These are phyloP conservation scores for Cephus pygmeus DNA, from an alignment of 2,888 invertebrate genomes.

Conservation along the genomic window DNA sequence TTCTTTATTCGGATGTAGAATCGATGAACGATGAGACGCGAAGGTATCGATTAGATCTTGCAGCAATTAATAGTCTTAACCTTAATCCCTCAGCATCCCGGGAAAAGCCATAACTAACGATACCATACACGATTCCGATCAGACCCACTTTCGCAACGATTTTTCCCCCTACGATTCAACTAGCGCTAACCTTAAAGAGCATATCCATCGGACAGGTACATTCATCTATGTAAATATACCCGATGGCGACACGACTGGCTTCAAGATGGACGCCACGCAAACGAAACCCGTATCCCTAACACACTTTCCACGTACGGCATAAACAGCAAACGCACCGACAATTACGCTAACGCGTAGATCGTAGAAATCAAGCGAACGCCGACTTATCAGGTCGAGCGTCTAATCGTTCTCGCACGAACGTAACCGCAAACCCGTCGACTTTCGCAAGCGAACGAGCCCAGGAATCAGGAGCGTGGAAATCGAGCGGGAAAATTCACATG, in stretches of 20 bases:
- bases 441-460: not conserved
- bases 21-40: not conserved
- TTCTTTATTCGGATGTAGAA: not conserved
- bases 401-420: not conserved
- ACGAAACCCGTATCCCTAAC: constrained; percentile 25
- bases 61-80: not conserved
- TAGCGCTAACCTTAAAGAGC: constrained; percentile 23
- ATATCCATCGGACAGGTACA: constrained; percentile 31
- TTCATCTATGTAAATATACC: constrained; percentile 45
- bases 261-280: constrained; percentile 18
- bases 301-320: constrained; percentile 41
- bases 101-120: constrained; percentile 3
- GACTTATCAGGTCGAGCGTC: not conserved
- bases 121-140: constrained; percentile 18
- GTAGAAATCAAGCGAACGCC: not conserved
- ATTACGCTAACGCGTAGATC: not conserved
- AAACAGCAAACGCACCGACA: constrained; percentile 16
- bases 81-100: not conserved
- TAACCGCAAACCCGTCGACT: not conserved
- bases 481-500: not conserved
- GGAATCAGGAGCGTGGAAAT: not conserved
- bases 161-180: constrained; percentile 26
- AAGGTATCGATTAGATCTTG: not conserved
- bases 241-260: constrained; percentile 30
- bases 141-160: constrained; percentile 36